These are phyloP conservation scores for Venturia canescens DNA, from an alignment of 1,140 invertebrate species.

Conservation along the genomic window DNA sequence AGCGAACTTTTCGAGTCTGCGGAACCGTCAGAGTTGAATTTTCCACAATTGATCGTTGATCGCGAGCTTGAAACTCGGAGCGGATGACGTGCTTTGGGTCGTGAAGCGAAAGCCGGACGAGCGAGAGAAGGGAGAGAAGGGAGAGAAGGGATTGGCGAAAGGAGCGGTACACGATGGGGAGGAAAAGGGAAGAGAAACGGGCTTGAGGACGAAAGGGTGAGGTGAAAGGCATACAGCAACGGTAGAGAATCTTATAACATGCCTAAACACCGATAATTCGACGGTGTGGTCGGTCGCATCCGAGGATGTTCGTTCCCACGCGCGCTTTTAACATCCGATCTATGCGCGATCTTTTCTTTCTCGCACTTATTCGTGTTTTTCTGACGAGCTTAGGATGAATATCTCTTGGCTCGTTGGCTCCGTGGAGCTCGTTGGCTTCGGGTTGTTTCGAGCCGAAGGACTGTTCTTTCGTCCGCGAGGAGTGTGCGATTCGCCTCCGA, in stretches of 20 bases:
- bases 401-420: no score
- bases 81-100: no score
- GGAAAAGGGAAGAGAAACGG: constrained; percentile 1
- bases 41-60: no score
- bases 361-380: neutral
- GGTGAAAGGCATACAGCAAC: constrained; percentile 52
- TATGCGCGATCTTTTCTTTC: neutral
- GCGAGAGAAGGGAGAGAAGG: neutral
- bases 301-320: constrained; percentile 73
- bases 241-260: constrained; percentile 70
- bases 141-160: neutral
- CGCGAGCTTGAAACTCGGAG: no score
- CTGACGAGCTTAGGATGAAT: neutral
- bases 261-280: constrained; percentile 77
- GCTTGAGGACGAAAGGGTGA: constrained; percentile 23
- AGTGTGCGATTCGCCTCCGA: no score
- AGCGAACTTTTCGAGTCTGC: no score
- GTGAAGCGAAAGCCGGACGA: neutral
- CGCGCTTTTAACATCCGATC: neutral
- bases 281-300: constrained; percentile 73
- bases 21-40: no score
- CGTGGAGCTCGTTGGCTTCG: no score
- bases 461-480: no score
- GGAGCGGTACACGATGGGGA: no score
- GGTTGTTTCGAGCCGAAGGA: no score